Base-by-base conservation (phyloP, 2,888 invertebrate species). In the Ormyrus pomaceus region DNA sequence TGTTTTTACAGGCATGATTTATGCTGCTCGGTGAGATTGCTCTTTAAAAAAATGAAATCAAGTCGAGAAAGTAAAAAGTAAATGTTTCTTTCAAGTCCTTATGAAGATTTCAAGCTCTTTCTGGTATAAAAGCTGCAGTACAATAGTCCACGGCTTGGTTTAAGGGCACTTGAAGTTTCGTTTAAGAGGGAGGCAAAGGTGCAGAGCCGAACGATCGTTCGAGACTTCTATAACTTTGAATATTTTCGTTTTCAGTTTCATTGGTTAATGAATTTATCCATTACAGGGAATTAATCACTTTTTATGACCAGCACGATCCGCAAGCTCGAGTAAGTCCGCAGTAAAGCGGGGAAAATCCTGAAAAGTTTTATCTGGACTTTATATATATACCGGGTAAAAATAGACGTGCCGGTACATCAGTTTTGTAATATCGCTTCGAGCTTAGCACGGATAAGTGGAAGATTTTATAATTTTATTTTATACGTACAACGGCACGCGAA, bases 251-350 rank as follows among this genome's bases (percentile, higher is more conserved):
- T 34, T 55, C 70, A 6, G 4, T 56, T 56, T 48, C 19, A 61
- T 75, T 68, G 51, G 68, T 75, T 75, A 75, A 75, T 75, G 75
- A 75, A 75, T 75, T 68, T 75, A 68, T 75, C 68, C 75, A 75
- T 75, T 75, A 75, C 75, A 59, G 11, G 2, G 53, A 61, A 75
- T 75, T 75, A 68, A 75, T 75, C 75, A 51, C 75, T 68, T 68
- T 75, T 73, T 56, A 73, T 48, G 48, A 46, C 2, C 64, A 46
- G 7, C 46, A 9, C 2, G 19, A 10, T 19, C 10, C 19, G 50
- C 11, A 19, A 19, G 58, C 9, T 19, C 50, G 55, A 56, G 55
- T 56, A 56, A 46, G n/a, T 48, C 56, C 56, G 45, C 46, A 46
- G 11, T 62, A 53, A 7, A 10, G 55, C 34, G 62, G 61, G 19